Base-by-base conservation (phyloP, 2,888 invertebrate genomes). In the Siphlonurus alternatus region DNA sequence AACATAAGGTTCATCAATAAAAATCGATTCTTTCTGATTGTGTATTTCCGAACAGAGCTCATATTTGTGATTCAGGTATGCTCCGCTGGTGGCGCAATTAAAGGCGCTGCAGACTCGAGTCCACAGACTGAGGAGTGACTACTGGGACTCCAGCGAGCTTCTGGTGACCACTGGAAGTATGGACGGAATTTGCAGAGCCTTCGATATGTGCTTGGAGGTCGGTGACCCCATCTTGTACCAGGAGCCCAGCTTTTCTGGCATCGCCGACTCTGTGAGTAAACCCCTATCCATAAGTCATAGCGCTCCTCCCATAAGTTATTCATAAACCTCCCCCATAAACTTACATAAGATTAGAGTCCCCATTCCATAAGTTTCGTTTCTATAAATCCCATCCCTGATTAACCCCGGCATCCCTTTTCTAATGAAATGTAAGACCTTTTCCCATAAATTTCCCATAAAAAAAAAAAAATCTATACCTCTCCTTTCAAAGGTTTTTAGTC, bases 161-260 rank as follows among this genome's bases (percentile, higher is more conserved):
- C 73, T 87, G 51, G 78, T 89, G 24, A 87, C 87, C 2, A 82
- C 83, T 68, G 91, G 90, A 1, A 83, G 87, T 23, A 89, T 89
- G 73, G 88, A 89, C 72, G 89, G 86, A 3, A 81, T 90, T 66
- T 85, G 85, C 75, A 86, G 86, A 74, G 80, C 85, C 59, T 78
- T 88, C 54, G 88, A 89, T 70, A 81, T 89, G 75, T 75, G 86
- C 64, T 72, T 89, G n/a, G 80, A 82, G 59, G 80, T 80, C 0
- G 87, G 85, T 0, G 88, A 89, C 71, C 80, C 86, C 0, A 78
- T 91, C 38, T 71, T 90, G 25, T 81, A 87, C 15, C 86, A 85
- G 63, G 81, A 84, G 73, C 88, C 84, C 3, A 77, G 85, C 1
- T 90, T 89, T 71, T 81, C 87, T 1, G 89, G 89, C n/a, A 79